Conservation (phyloP, 2,113 vertebrate species). For the Dromaius novaehollandiae region DNA sequence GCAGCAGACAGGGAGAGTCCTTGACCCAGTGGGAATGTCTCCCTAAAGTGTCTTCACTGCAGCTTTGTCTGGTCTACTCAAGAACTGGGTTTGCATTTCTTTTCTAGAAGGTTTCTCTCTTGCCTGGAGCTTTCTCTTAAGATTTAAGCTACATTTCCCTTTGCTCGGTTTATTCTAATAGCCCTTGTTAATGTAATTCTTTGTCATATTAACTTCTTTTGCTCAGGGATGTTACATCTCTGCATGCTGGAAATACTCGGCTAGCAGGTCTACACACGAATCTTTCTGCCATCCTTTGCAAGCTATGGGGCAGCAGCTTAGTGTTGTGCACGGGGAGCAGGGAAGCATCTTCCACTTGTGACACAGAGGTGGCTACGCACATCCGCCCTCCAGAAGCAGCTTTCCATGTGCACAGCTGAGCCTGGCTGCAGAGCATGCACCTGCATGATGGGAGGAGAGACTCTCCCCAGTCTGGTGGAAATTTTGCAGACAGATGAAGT, state of each 20-base stretch:
- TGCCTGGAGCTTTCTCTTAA: background rate
- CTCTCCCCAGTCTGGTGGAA: background rate
- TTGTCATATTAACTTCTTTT: background rate
- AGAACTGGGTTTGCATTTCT: background rate
- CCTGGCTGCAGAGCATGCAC: background rate
- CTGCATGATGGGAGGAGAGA: background rate
- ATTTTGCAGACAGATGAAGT: background rate
- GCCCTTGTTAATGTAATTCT: background rate
- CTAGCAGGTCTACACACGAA: background rate
- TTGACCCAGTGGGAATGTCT: background rate
- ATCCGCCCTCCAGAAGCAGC: background rate
- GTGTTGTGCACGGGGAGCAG: background rate
- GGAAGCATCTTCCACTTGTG: background rate
- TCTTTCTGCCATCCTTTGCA: background rate
- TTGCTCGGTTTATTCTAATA: background rate
- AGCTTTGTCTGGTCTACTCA: background rate
- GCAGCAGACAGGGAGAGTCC: background rate
- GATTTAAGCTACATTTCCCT: background rate
- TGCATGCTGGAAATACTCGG: background rate
- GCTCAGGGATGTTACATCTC: background rate
- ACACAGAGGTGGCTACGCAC: background rate
- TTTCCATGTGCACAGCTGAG: accelerated
- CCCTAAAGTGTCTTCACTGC: background rate
- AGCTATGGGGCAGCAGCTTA: background rate
- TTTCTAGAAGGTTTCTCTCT: background rate